phyloP scores from a whole-genome alignment of 2,113 vertebrate genomes.

The Equus przewalskii region DNA sequence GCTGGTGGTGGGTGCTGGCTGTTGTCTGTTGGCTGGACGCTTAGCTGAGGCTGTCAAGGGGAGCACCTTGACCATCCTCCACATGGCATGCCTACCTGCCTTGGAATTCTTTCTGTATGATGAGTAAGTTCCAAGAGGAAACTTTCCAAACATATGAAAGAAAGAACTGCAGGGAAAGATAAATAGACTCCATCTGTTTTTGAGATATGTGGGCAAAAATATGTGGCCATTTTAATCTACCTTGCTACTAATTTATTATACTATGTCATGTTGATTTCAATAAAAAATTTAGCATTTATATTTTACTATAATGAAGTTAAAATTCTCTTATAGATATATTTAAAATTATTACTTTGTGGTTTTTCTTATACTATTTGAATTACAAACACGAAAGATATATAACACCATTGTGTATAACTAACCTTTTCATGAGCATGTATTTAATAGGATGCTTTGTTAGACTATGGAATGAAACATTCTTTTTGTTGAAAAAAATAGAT shows the following conservation, averaged over 20 bases:
- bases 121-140: not conserved
- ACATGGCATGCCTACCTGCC: rapidly evolving
- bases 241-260: not conserved
- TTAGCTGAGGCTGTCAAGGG: not conserved
- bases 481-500: not conserved
- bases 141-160: not conserved
- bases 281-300: not conserved
- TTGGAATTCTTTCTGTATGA: not conserved
- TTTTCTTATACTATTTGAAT: not conserved
- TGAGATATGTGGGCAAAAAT: not conserved
- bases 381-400: not conserved
- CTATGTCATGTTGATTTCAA: not conserved
- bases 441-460: not conserved
- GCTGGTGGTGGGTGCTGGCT: not conserved
- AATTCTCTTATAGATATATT: not conserved
- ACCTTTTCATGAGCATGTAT: not conserved
- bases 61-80: not conserved
- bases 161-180: not conserved
- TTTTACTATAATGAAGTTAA: not conserved
- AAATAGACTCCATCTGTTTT: not conserved
- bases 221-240: not conserved
- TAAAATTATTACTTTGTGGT: not conserved
- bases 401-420: not conserved
- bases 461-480: not conserved
- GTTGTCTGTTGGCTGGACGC: not conserved